phyloP scores from a whole-genome alignment of 1,140 invertebrate species.

The Chironomus tepperi region DNA sequence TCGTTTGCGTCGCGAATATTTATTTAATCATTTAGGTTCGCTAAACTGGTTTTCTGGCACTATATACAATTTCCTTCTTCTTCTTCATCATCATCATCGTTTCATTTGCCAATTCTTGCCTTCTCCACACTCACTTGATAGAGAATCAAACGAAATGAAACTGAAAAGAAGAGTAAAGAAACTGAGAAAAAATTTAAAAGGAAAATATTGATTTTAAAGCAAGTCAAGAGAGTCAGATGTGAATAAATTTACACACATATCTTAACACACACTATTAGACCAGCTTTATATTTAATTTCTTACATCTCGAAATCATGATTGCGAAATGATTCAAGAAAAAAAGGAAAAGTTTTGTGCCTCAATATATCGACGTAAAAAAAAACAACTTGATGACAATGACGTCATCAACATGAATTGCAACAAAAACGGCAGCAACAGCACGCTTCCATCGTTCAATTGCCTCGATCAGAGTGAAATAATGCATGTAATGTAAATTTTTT shows the following conservation, averaged over 20 bases:
- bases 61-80: not conserved
- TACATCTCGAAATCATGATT: too few species aligned
- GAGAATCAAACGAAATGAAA: not conserved
- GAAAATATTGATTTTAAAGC: not conserved
- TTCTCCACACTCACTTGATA: not conserved
- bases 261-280: too few species aligned
- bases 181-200: not conserved
- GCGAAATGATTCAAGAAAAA: too few species aligned
- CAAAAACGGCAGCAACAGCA: too few species aligned
- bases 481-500: too few species aligned
- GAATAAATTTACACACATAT: not conserved
- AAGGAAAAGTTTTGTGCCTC: too few species aligned
- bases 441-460: too few species aligned
- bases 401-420: too few species aligned
- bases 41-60: slow-evolving; percentile 10
- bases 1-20: slow-evolving; percentile 19
- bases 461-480: too few species aligned
- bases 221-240: not conserved
- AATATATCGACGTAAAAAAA: too few species aligned
- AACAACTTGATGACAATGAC: too few species aligned
- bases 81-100: not conserved
- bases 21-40: slow-evolving; percentile 19
- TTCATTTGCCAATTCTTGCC: not conserved
- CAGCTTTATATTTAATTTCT: too few species aligned
- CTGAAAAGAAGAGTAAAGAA: not conserved